Base-by-base conservation (phyloP, 2,888 invertebrate genomes). In the Molorchus minor region DNA sequence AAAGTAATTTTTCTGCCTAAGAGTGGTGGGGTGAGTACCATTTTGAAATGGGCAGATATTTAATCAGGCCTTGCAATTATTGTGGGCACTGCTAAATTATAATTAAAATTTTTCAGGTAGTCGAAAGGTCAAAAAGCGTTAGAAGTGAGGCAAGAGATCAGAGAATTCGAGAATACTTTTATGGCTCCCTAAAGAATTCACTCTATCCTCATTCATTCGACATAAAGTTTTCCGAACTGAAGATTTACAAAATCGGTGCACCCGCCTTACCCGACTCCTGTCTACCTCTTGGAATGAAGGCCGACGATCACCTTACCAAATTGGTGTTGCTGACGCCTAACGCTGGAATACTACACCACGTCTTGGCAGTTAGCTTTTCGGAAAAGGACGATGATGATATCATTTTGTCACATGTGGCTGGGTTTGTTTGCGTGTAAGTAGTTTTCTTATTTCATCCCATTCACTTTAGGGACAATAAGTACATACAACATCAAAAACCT, bases 191-290 rank as follows among this genome's bases (percentile, higher is more conserved):
- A 0, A 80, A 78, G 65, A 80, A 79, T 62, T 77, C 80, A 8
- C 86, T 94, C 61, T 96, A 95, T 82, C 97, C 97, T 0, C 96
- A 96, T 78, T 94, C 94, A 0, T 96, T 96, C 79, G 96, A 97
- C 79, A 90, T 97, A 1, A 94, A 94, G 78, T 96, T 92, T 85
- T 83, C 87, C 1, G 96, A 97, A 69, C 85, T 97, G 7, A 92
- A 92, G 77, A 88, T 98, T 30, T 96, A 89, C 77, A 97, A 97
- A 86, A 94, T 98, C 73, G 96, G 97, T 8, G 96, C 96, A 0
- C 94, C 95, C 0, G 88, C 92, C 0, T 82, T 98, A 56, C 98
- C 98, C 0, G 95, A 94, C 75, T 97, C 97, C 1, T 96, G 97
- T 79, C 89, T 98, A 88, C 98, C 98, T 0, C 86, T 97, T 57